These are phyloP conservation scores for Boleophthalmus pectinirostris DNA, from an alignment of 2,113 vertebrate species.

Conservation along the genomic window DNA sequence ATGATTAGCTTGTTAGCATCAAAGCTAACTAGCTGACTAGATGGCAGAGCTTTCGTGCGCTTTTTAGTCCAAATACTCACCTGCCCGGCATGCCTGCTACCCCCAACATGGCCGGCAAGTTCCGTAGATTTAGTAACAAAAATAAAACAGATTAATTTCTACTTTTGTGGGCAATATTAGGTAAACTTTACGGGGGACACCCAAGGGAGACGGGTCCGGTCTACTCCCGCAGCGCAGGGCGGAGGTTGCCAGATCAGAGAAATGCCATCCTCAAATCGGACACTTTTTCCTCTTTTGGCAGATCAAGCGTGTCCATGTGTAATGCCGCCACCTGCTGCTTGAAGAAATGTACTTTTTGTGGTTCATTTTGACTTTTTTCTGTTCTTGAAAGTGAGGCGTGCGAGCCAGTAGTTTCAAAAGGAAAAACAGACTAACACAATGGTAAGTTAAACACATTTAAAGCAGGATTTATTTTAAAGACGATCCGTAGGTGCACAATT, in stretches of 20 bases:
- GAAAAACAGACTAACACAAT: too few relatives aligned
- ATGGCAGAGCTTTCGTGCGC: neutral
- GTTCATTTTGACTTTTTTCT: too few relatives aligned
- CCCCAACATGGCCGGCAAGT: conserved; percentile 70
- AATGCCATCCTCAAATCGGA: conserved; percentile 1
- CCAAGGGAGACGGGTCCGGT: neutral
- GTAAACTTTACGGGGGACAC: neutral
- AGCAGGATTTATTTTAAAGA: too few relatives aligned
- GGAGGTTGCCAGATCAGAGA: conserved; percentile 9
- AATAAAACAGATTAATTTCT: neutral
- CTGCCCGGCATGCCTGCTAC: conserved; percentile 79
- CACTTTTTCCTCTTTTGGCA: neutral
- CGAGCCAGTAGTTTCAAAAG: too few relatives aligned
- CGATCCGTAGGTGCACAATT: too few relatives aligned
- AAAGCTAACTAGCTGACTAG: conserved; percentile 12
- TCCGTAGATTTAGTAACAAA: neutral
- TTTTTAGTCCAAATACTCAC: conserved; percentile 31
- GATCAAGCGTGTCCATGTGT: neutral
- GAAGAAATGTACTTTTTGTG: neutral
- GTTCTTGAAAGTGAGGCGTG: too few relatives aligned
- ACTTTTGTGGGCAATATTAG: neutral
- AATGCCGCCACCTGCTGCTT: neutral
- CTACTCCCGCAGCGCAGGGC: neutral
- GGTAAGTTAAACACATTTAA: too few relatives aligned
- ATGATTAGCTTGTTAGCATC: conserved; percentile 39